Conservation (phyloP, 2,888 invertebrate species). For the Dione juno region DNA sequence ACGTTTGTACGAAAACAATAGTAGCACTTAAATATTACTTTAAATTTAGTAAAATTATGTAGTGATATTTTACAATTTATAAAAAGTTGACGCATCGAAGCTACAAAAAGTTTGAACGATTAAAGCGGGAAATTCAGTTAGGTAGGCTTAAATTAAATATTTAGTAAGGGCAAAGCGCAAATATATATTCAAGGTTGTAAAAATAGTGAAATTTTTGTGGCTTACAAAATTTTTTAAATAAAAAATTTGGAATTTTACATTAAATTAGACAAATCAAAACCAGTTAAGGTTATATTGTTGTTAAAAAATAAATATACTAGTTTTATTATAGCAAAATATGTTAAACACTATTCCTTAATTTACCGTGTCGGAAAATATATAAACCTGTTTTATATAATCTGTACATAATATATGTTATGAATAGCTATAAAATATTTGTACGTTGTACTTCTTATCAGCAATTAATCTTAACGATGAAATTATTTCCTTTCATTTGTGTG, state of each 20-base stretch:
- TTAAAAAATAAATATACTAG: no score
- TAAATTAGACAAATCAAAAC: background rate
- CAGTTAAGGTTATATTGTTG: background rate
- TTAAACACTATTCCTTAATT: background rate
- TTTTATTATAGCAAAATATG: background rate
- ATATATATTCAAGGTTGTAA: background rate
- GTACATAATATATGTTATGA: background rate
- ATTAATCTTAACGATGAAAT: constrained; percentile 24
- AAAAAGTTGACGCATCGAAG: background rate
- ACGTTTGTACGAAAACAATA: constrained; percentile 12
- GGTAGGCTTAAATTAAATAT: background rate
- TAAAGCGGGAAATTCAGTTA: constrained; percentile 20
- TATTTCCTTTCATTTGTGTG: constrained; percentile 19
- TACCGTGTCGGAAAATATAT: no score
- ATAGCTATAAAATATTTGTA: background rate
- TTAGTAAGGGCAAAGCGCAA: no score
- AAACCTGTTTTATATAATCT: background rate
- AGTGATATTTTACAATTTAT: background rate
- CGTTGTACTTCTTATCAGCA: constrained; percentile 17
- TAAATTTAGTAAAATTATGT: background rate
- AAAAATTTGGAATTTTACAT: background rate
- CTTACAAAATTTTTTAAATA: background rate
- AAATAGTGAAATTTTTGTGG: background rate
- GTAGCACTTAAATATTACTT: background rate
- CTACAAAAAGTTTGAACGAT: constrained; percentile 20